A percentile compares a stretch with the other conserved stretches of the same genome.
Evolutionary conservation across 2,888 invertebrate genomes (phyloP).

Genomic region (Lasiommata megera): DNA sequence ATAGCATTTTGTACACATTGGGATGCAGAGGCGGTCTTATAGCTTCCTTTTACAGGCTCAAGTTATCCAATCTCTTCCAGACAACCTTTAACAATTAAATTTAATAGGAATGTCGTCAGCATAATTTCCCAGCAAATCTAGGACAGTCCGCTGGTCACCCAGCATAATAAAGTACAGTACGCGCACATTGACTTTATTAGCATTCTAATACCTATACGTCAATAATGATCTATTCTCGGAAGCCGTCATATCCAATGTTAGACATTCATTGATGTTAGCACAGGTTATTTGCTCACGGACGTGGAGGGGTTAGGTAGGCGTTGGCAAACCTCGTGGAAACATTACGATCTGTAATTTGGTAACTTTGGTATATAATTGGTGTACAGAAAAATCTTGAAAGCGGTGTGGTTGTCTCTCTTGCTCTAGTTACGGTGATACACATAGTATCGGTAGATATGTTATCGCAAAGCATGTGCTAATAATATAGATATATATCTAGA

Average conservation of each 20-base stretch:
- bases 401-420: neutral
- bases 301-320: slow-evolving; percentile 53
- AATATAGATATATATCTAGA: no score
- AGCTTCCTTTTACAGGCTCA: no score
- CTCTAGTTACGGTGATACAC: neutral
- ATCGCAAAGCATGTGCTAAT: no score
- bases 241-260: slow-evolving; percentile 11
- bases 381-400: neutral
- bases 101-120: neutral
- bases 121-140: slow-evolving; percentile 7
- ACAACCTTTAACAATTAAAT: no score
- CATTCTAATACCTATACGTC: slow-evolving; percentile 3
- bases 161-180: slow-evolving; percentile 1
- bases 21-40: no score
- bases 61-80: no score
- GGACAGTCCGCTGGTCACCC: neutral
- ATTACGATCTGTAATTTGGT: neutral
- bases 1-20: no score
- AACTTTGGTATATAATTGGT: slow-evolving; percentile 6
- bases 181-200: slow-evolving; percentile 10
- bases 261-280: slow-evolving; percentile 40
- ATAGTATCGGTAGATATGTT: no score
- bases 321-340: slow-evolving; percentile 28
- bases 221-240: slow-evolving; percentile 8
- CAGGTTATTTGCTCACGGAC: slow-evolving; percentile 47